phyloP scores from a whole-genome alignment of 2,888 invertebrate species.

The Parnassius smintheus region DNA sequence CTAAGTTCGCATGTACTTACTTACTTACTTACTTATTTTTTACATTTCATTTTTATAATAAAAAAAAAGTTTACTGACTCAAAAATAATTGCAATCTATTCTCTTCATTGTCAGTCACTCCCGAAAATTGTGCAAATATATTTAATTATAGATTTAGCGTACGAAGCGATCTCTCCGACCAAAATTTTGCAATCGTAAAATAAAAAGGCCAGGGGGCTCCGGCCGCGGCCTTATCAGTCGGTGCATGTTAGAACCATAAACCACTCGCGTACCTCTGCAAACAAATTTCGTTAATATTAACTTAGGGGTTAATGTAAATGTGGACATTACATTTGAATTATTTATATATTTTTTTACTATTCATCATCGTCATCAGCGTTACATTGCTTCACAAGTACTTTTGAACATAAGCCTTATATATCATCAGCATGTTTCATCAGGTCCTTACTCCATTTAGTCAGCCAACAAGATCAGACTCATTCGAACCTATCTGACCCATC shows the following conservation, averaged over 20 bases:
- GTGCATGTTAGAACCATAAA: conserved; percentile 51
- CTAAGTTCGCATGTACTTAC: too few species aligned
- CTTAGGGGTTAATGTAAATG: conserved; percentile 23
- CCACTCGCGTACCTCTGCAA: conserved; percentile 52
- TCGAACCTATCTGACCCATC: too few species aligned
- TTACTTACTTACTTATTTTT: too few species aligned
- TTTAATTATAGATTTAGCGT: conserved; percentile 10
- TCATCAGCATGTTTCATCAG: too few species aligned
- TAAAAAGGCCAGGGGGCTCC: conserved; percentile 12
- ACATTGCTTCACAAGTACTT: too few species aligned
- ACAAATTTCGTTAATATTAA: conserved; percentile 55
- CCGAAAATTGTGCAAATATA: not conserved
- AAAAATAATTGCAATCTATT: too few species aligned
- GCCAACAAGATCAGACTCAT: too few species aligned
- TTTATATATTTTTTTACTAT: not conserved
- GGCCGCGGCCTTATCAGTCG: conserved; percentile 30
- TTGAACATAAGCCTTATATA: too few species aligned
- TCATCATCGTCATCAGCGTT: not conserved
- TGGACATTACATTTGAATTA: not conserved
- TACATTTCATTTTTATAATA: too few species aligned
- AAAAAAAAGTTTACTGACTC: too few species aligned
- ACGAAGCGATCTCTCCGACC: conserved; percentile 7
- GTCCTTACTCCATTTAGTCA: too few species aligned
- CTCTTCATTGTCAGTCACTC: too few species aligned
- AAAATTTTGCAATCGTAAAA: conserved; percentile 19